phyloP scores from a whole-genome alignment of 2,797 vertebrate species.

The Hemitrygon akajei region DNA sequence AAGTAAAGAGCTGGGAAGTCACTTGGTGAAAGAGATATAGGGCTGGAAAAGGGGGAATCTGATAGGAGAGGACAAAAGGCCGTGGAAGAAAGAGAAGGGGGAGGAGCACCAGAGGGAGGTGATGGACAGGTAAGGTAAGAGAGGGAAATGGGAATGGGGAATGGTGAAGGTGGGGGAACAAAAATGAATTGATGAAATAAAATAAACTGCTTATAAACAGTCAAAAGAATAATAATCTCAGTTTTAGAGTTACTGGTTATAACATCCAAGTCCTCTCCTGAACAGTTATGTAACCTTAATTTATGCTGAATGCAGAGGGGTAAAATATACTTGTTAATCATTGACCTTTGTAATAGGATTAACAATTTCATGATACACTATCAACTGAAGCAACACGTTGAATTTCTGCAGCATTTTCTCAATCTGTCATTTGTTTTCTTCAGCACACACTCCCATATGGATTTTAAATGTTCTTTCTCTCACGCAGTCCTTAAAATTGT shows the following conservation, averaged over 20 bases:
- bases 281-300: not conserved
- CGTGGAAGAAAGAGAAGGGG: too few species aligned
- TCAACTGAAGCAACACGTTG: not conserved
- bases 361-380: not conserved
- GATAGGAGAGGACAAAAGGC: too few species aligned
- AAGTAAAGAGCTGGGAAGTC: too few species aligned
- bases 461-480: not conserved
- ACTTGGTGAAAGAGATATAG: too few species aligned
- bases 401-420: not conserved
- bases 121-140: too few species aligned
- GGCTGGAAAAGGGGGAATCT: too few species aligned
- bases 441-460: not conserved
- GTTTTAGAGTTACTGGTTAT: not conserved
- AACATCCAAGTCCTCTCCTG: not conserved
- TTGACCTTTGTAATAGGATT: not conserved
- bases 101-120: too few species aligned
- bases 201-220: not conserved
- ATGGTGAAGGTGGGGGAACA: too few species aligned
- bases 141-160: too few species aligned
- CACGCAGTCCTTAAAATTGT: not conserved
- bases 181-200: not conserved
- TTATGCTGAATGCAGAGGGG: not conserved
- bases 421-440: not conserved
- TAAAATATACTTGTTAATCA: not conserved
- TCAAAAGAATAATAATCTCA: not conserved